Base-by-base conservation (phyloP, 2,113 vertebrate species). In the Brienomyrus brachyistius region DNA sequence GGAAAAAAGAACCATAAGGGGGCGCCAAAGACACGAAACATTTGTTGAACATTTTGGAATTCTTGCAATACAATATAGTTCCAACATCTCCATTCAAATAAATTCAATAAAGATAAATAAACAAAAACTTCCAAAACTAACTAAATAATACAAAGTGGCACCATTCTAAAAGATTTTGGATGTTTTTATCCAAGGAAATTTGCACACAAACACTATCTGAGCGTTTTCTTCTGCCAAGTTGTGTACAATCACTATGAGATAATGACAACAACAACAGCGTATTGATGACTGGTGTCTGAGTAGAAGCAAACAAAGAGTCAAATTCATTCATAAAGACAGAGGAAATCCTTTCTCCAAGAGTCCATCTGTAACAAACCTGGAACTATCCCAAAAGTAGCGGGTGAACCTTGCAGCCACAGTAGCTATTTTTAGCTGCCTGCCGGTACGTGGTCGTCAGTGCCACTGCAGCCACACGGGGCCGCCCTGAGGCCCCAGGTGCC, bases 1-100 rank as follows among this genome's bases (percentile, higher is more conserved):
- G 96, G 97, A 88, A 98, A 96, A 40, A 31, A 96, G 94, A 91
- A 91, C 88, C 6, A 48, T 2, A 31, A 70, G 62, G 17, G 50
- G 56, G 86, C 8, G 47, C 56, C 87, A 93, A 89, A 88, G n/a
- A 84, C 91, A 17, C 85, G 40, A 0, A 84, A 84, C 45, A 9
- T 23, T 23, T 19, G 27, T 77, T 15, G 10, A 35, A 43, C 27
- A 80, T 43, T 15, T 43, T 15, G 35, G 74, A 13, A 43, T 80
- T 80, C 74, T 19, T 43, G 74, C 5, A 80, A 80, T 40, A 40
- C 31, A 35, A 77, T 77, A 40, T 15, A 80, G 74, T 43, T 80
- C 70, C 70, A 77, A 19, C 4, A 19, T 80, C 31, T 40, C 31
- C 35, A 40, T 19, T 17, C 70, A 35, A 17, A 77, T 7, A 77